phyloP scores from a whole-genome alignment of 2,888 invertebrate genomes.

The Gymnocheta viridis region DNA sequence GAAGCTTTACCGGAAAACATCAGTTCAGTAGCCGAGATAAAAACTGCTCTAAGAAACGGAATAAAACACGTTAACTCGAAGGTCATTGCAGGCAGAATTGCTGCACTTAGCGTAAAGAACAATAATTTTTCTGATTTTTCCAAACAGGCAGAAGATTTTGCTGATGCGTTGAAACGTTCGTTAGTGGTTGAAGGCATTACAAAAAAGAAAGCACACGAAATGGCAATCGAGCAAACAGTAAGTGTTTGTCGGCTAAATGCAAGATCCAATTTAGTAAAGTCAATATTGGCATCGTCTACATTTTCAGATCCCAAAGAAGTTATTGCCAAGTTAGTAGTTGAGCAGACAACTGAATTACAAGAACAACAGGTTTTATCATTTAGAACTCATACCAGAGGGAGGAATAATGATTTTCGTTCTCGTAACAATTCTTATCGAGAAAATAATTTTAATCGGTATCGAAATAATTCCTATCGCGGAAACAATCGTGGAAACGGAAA shows the following conservation, averaged over 20 bases:
- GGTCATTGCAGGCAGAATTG: constrained; percentile 15
- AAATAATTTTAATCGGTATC: not conserved
- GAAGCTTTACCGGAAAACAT: not conserved
- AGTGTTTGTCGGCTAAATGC: constrained; percentile 6
- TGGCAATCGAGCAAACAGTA: constrained; percentile 30
- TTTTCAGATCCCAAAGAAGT: constrained; percentile 20
- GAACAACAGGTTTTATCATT: constrained; percentile 22
- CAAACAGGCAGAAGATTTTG: not conserved
- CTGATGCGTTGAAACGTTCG: constrained; percentile 6
- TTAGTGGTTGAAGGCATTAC: constrained; percentile 16
- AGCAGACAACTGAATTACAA: constrained; percentile 8
- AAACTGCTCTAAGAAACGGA: not conserved
- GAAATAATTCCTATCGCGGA: not conserved
- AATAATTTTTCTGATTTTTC: constrained; percentile 18
- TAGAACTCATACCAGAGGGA: not conserved
- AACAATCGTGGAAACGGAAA: not conserved
- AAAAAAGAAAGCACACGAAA: constrained; percentile 11
- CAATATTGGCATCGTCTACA: not conserved
- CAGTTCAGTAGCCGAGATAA: not conserved
- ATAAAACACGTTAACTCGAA: constrained; percentile 1
- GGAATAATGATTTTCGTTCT: not conserved
- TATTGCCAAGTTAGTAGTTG: constrained; percentile 23
- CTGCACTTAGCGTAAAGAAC: constrained; percentile 16
- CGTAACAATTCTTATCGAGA: not conserved
- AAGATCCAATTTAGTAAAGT: constrained; percentile 12